Base-by-base conservation (phyloP, 2,888 invertebrate genomes). In the Aradus depressus region DNA sequence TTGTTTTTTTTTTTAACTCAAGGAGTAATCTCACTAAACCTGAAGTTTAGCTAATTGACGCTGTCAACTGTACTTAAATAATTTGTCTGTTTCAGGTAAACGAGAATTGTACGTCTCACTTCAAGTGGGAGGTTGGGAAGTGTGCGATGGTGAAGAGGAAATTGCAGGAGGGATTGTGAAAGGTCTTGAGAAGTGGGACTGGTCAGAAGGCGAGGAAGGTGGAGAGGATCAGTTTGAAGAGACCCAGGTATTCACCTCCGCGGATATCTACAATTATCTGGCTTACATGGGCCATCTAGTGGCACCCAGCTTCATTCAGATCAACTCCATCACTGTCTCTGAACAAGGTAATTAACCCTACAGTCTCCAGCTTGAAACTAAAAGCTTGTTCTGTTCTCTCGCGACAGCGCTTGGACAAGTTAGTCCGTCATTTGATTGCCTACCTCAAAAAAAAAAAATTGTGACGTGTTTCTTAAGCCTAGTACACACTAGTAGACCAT, bases 211-310 rank as follows among this genome's bases (percentile, higher is more conserved):
- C 18, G 34, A 34, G 18, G 4, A 18, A 16, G 18, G 6, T 3
- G 14, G 34, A 34, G 8, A 18, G 18, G 8, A 18, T 34, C 34
- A 18, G 16, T 26, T 18, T 23, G 42, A 26, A 18, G 25, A 42
- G 18, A 28, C 25, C 16, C 25, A 16, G 2, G 12, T 18, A 1
- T 3, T 45, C 35, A 23, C 34, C 2, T 21, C 32, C 21, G 35
- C 32, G 18, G 45, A 45, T 34, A 23, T 45, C 22, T 45, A 45
- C 35, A 21, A 12, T 25, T 45, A 45, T 22, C 23, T 45, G 14
- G 14, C 21, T n/a, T 23, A 32, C 23, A 45, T 12, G 32, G 45
- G 45, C 4, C 22, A 22, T 18, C 23, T 34, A n/a, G 21, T 34
- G 6, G 45, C 21, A 34, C 1, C 6, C 4, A 25, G 23, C 14